Percentiles rank a stretch among this genome's conserved stretches.
phyloP scores from a whole-genome alignment of 92 coral and sea anemone species.

The Bergia sp. region DNA sequence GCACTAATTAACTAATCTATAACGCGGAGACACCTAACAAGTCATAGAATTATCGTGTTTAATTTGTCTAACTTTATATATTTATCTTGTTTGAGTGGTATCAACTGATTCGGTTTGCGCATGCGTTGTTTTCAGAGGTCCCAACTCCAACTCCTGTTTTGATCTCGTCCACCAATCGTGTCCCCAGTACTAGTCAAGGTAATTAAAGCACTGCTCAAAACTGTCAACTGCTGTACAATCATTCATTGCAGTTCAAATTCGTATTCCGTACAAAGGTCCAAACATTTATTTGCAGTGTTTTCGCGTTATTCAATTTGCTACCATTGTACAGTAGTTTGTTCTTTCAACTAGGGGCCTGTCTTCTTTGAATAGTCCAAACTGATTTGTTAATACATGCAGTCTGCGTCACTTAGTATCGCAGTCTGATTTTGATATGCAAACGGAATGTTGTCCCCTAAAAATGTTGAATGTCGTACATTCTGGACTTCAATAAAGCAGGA shows the following conservation, averaged over 20 bases:
- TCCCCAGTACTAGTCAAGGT: conserved; percentile 37
- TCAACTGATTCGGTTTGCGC: conserved; percentile 51
- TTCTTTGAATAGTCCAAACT: neutral
- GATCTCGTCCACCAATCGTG: conserved; percentile 40
- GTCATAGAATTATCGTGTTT: neutral
- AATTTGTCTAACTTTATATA: neutral
- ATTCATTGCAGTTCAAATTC: neutral
- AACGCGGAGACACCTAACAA: neutral
- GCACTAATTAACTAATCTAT: neutral
- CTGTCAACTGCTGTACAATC: neutral
- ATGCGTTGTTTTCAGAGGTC: conserved; percentile 64
- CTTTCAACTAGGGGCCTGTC: neutral
- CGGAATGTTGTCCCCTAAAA: neutral
- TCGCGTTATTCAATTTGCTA: neutral
- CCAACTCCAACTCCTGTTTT: conserved; percentile 41
- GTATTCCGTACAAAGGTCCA: too few relatives aligned
- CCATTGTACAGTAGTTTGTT: neutral
- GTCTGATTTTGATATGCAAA: neutral
- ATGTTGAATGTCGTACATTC: neutral
- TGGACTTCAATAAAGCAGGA: too few relatives aligned
- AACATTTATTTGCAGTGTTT: neutral
- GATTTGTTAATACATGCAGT: neutral
- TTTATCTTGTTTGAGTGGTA: conserved; percentile 28
- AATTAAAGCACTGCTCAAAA: neutral
- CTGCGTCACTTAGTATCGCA: neutral